These are phyloP conservation scores for Dascyllus trimaculatus DNA, from an alignment of 2,113 vertebrate genomes.

Conservation along the genomic window DNA sequence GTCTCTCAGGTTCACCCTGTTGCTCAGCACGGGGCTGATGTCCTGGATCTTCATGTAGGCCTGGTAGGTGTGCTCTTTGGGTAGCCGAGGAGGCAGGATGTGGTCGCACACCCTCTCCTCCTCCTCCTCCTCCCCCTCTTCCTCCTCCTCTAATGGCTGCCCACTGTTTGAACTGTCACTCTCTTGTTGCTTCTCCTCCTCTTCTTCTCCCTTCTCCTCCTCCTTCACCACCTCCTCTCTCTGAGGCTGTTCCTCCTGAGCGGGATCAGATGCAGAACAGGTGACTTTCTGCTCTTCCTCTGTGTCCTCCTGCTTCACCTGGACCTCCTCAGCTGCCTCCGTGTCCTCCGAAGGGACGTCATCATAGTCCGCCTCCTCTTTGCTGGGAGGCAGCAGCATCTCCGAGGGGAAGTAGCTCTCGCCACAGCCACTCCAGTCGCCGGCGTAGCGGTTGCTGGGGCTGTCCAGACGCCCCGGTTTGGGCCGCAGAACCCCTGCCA, in stretches of 20 bases:
- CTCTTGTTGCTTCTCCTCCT: constrained; percentile 15
- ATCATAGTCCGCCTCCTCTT: constrained; percentile 90
- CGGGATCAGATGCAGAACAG: constrained; percentile 32
- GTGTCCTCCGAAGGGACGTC: constrained; percentile 89
- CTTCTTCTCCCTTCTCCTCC: constrained; percentile 79
- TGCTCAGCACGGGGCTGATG: constrained; percentile 87
- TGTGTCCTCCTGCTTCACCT: constrained; percentile 59
- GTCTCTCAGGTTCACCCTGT: constrained; percentile 92
- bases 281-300: constrained; percentile 11
- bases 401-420: constrained; percentile 88
- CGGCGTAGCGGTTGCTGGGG: constrained; percentile 97
- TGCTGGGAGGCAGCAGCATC: constrained; percentile 57
- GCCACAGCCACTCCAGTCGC: constrained; percentile 95
- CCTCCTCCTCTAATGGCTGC: constrained; percentile 32
- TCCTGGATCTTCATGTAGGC: constrained; percentile 92
- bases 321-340: constrained; percentile 64
- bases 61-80: constrained; percentile 87
- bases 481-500: constrained; percentile 88
- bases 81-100: constrained; percentile 54
- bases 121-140: constrained; percentile 54
- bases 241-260: constrained; percentile 49
- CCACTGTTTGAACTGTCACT: constrained; percentile 22
- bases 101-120: constrained; percentile 69
- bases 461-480: constrained; percentile 91
- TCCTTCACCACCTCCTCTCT: constrained; percentile 43